Percentiles rank a stretch among this genome's conserved stretches.
phyloP scores from a whole-genome alignment of 64 coral and sea anemone genomes.

The Dendronephthya gigantea region DNA sequence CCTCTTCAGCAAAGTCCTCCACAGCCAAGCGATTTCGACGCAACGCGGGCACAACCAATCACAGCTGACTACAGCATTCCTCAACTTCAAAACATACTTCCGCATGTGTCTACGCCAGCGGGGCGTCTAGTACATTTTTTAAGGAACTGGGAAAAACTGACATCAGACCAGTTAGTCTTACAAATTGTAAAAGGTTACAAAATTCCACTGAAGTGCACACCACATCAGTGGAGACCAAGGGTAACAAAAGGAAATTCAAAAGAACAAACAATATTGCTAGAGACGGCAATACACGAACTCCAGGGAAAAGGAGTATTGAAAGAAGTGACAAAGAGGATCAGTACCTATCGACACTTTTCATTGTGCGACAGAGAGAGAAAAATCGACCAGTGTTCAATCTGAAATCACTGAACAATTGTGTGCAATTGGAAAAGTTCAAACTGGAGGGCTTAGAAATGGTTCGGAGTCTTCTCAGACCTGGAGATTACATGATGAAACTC shows the following conservation, averaged over 20 bases:
- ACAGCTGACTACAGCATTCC: background rate
- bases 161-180: background rate
- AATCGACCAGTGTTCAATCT: no score
- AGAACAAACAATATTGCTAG: no score
- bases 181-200: background rate
- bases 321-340: no score
- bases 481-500: slow-evolving; percentile 35
- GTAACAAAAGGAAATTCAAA: no score
- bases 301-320: no score
- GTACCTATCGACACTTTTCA: no score
- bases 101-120: no score
- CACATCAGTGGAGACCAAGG: background rate
- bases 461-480: background rate
- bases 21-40: background rate
- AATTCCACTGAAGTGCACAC: background rate
- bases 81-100: background rate
- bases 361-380: no score
- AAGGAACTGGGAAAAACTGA: background rate
- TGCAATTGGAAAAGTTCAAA: slow-evolving; percentile 29
- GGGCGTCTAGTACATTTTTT: no score
- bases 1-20: no score
- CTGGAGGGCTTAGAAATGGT: slow-evolving; percentile 18
- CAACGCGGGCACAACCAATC: background rate
- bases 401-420: no score
- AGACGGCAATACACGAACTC: no score